A percentile compares a stretch with the other conserved stretches of the same genome.
These are phyloP conservation scores for Dermolepida albohirtum DNA, from an alignment of 2,888 invertebrate species.

Conservation along the genomic window DNA sequence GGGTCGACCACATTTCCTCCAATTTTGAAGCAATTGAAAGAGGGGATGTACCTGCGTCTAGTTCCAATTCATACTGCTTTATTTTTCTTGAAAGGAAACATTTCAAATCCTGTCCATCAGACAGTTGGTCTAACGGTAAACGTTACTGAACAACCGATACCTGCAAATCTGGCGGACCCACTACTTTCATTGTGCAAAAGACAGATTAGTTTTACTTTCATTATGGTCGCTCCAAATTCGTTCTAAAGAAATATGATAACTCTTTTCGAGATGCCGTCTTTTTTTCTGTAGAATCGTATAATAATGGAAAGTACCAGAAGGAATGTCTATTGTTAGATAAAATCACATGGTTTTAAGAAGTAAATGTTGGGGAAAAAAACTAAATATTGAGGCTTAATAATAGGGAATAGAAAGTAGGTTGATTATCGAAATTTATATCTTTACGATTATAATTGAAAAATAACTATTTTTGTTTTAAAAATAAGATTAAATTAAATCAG, in stretches of 20 bases:
- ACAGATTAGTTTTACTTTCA: slow-evolving; percentile 19
- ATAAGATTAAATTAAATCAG: too few relatives aligned
- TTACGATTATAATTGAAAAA: too few relatives aligned
- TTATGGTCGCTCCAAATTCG: slow-evolving; percentile 1
- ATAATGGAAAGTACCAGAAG: neutral
- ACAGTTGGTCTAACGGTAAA: slow-evolving; percentile 21
- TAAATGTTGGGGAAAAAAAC: too few relatives aligned
- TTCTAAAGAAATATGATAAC: slow-evolving; percentile 22
- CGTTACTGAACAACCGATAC: slow-evolving; percentile 9
- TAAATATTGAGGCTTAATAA: too few relatives aligned
- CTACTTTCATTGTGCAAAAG: slow-evolving; percentile 1
- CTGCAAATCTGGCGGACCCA: slow-evolving; percentile 7
- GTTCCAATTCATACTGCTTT: slow-evolving; percentile 4
- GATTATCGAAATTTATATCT: too few relatives aligned
- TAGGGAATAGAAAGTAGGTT: too few relatives aligned
- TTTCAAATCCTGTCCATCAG: slow-evolving; percentile 14
- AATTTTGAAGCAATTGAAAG: neutral
- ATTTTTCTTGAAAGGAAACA: slow-evolving; percentile 1
- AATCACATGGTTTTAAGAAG: too few relatives aligned
- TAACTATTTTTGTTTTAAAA: too few relatives aligned
- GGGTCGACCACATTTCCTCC: neutral
- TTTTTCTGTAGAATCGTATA: slow-evolving; percentile 17
- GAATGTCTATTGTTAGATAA: too few relatives aligned
- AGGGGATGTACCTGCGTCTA: slow-evolving; percentile 7
- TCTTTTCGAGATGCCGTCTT: slow-evolving; percentile 5